Evolutionary conservation across 2,113 vertebrate genomes (phyloP).

Genomic region (Podilymbus podiceps): DNA sequence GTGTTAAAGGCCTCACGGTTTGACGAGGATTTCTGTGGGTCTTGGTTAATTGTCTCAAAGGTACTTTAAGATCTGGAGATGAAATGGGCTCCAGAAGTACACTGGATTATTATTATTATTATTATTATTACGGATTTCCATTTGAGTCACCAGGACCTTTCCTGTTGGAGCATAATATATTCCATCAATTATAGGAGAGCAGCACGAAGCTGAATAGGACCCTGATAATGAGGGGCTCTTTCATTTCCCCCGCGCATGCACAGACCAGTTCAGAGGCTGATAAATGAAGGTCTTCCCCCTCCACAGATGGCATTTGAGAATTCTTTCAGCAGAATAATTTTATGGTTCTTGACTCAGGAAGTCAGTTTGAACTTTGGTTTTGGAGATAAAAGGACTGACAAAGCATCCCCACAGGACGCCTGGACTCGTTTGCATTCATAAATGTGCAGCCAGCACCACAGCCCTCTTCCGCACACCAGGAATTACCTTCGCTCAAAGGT

Average conservation of each 20-base stretch:
- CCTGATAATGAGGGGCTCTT: slow-evolving; percentile 22
- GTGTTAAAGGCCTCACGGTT: background rate
- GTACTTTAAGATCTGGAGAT: background rate
- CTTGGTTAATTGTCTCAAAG: background rate
- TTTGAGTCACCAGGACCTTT: background rate
- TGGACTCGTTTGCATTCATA: slow-evolving; percentile 65
- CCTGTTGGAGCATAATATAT: background rate
- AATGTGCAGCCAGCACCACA: slow-evolving; percentile 45
- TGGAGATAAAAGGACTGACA: slow-evolving; percentile 70
- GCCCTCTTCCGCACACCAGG: slow-evolving; percentile 49
- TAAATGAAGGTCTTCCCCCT: slow-evolving; percentile 25
- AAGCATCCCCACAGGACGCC: slow-evolving; percentile 63
- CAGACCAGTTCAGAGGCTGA: background rate
- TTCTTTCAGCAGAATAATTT: slow-evolving; percentile 64
- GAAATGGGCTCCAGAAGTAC: background rate
- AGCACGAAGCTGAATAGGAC: background rate
- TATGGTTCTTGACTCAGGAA: slow-evolving; percentile 68
- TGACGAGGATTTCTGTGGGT: background rate
- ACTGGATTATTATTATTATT: background rate
- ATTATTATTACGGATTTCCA: background rate
- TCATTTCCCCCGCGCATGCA: background rate
- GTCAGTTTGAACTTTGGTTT: slow-evolving; percentile 69
- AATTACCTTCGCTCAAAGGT: slow-evolving; percentile 68
- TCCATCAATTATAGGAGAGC: background rate
- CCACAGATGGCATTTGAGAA: slow-evolving; percentile 37